Conservation (phyloP, 2,888 invertebrate species). For the Tridacna crocea region DNA sequence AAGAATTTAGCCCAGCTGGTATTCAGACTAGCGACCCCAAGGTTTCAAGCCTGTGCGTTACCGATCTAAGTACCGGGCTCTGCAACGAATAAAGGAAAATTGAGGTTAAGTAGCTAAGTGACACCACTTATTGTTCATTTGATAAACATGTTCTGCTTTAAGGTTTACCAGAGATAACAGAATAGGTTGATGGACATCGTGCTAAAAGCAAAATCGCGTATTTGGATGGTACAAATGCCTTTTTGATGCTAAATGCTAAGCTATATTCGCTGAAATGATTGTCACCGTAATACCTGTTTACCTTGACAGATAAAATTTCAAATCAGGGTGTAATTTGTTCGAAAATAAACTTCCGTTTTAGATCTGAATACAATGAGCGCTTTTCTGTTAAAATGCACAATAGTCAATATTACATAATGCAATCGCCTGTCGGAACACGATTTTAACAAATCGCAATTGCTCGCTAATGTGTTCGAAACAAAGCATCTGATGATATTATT, state of each 20-base stretch:
- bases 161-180: neutral
- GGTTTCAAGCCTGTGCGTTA: too few species aligned
- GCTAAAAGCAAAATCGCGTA: constrained; percentile 49
- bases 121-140: too few species aligned
- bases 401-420: constrained; percentile 49
- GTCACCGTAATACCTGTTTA: constrained; percentile 53
- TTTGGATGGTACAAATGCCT: constrained; percentile 44
- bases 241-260: constrained; percentile 53
- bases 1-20: too few species aligned
- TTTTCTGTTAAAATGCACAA: constrained; percentile 17
- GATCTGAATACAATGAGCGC: constrained; percentile 28
- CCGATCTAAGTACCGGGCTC: too few species aligned
- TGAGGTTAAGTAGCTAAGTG: too few species aligned
- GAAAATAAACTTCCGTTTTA: constrained; percentile 52
- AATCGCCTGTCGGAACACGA: constrained; percentile 42
- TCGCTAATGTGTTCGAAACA: constrained; percentile 52
- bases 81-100: too few species aligned
- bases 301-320: constrained; percentile 39
- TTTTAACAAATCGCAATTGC: constrained; percentile 41
- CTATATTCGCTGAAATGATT: constrained; percentile 33
- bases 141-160: too few species aligned
- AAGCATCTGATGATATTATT: constrained; percentile 23
- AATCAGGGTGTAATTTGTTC: constrained; percentile 51
- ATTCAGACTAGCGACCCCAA: too few species aligned
- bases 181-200: constrained; percentile 16